phyloP scores from a whole-genome alignment of 2,888 invertebrate species.

The Eupithecia insigniata region DNA sequence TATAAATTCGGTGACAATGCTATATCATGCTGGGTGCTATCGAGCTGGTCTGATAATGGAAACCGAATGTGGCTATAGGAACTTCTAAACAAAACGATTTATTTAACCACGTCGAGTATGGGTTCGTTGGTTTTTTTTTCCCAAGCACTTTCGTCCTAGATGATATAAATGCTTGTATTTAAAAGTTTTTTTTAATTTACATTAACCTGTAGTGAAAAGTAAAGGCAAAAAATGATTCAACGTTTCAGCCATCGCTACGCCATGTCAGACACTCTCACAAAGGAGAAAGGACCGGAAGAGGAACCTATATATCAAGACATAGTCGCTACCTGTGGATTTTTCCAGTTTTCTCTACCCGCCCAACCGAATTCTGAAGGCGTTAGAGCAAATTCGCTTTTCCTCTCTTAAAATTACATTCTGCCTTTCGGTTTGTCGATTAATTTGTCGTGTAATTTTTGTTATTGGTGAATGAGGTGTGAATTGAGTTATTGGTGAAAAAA shows the following conservation, averaged over 20 bases:
- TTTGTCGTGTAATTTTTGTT: slow-evolving; percentile 9
- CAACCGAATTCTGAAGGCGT: slow-evolving; percentile 33
- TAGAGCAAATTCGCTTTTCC: slow-evolving; percentile 27
- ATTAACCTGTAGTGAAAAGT: not conserved
- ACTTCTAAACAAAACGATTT: no score
- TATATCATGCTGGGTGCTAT: no score
- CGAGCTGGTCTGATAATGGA: no score
- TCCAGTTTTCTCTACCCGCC: slow-evolving; percentile 32
- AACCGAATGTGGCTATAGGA: no score
- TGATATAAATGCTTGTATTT: no score
- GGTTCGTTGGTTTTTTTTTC: no score
- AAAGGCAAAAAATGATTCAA: not conserved
- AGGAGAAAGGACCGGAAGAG: slow-evolving; percentile 42
- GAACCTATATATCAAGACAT: slow-evolving; percentile 46
- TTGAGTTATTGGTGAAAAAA: not conserved
- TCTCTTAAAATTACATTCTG: slow-evolving; percentile 31
- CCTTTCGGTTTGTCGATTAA: slow-evolving; percentile 15
- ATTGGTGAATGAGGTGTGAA: not conserved
- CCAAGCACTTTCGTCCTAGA: no score
- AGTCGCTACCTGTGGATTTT: slow-evolving; percentile 44
- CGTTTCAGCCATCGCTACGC: not conserved
- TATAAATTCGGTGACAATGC: no score
- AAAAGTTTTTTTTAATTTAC: no score
- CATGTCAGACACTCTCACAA: slow-evolving; percentile 33
- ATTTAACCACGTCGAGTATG: no score